phyloP scores from a whole-genome alignment of 2,797 vertebrate genomes.

The Sebastes taczanowskii region DNA sequence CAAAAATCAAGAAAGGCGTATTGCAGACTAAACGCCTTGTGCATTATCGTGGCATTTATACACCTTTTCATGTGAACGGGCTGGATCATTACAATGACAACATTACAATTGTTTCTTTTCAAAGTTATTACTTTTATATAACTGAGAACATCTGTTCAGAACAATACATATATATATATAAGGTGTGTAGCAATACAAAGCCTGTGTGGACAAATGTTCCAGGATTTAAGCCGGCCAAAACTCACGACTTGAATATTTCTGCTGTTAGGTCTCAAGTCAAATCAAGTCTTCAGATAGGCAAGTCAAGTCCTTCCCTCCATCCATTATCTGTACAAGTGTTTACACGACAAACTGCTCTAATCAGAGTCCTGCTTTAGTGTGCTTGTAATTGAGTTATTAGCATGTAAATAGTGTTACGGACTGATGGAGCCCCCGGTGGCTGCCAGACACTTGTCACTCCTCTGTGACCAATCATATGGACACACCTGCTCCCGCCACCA shows the following conservation, averaged over 20 bases:
- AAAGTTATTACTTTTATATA: neutral
- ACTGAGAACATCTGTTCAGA: neutral
- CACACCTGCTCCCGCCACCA: neutral
- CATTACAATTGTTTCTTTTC: neutral
- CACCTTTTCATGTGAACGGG: too few species aligned
- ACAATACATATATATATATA: neutral
- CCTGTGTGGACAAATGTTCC: neutral
- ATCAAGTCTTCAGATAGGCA: neutral
- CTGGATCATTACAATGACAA: too few species aligned
- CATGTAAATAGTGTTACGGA: neutral
- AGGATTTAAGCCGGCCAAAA: neutral
- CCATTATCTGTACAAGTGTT: neutral
- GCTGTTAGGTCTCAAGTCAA: neutral
- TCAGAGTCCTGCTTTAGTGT: neutral
- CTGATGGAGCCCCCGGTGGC: neutral
- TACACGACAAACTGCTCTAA: neutral
- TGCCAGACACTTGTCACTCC: neutral
- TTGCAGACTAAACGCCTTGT: too few species aligned
- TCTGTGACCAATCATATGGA: slow-evolving; percentile 33
- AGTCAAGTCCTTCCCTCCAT: neutral
- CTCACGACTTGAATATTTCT: neutral
- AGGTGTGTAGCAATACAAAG: neutral
- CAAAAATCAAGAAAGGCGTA: too few species aligned
- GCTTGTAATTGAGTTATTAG: slow-evolving; percentile 14
- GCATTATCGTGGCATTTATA: too few species aligned